These are phyloP conservation scores for Nannoperca australis DNA, from an alignment of 2,797 vertebrate genomes.

Conservation along the genomic window DNA sequence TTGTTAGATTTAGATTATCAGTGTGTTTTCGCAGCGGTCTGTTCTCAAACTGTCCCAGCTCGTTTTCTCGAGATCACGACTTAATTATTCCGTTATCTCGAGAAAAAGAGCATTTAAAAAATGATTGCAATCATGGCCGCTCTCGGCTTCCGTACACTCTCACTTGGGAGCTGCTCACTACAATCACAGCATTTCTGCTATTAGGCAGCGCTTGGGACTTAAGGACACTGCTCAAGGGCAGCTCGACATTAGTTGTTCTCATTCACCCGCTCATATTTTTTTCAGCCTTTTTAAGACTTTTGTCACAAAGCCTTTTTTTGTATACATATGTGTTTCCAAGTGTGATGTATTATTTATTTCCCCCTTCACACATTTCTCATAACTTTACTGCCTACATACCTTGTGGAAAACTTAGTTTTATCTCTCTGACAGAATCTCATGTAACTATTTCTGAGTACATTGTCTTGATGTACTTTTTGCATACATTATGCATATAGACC, in stretches of 20 bases:
- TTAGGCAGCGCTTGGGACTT: not conserved
- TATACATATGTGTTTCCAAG: not conserved
- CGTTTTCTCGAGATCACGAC: no score
- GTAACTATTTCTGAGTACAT: slow-evolving; percentile 5
- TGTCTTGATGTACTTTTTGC: not conserved
- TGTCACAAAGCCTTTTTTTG: not conserved
- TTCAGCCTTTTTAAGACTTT: not conserved
- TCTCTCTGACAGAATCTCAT: not conserved
- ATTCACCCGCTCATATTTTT: slow-evolving; percentile 1
- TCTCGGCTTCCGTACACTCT: no score
- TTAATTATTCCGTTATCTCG: no score
- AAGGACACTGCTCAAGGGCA: not conserved
- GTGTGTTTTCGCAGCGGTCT: no score
- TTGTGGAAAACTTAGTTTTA: not conserved
- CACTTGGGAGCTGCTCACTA: slow-evolving; percentile 4
- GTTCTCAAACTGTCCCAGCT: no score
- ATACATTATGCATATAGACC: not conserved
- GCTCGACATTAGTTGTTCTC: slow-evolving; percentile 2
- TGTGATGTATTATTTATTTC: not conserved
- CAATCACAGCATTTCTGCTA: slow-evolving; percentile 17
- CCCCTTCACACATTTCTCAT: not conserved
- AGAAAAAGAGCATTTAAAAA: no score
- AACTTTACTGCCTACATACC: not conserved
- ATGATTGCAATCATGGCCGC: no score
- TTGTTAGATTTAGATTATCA: no score